Percentiles rank a stretch among this genome's conserved stretches.
Evolutionary conservation across 2,113 vertebrate species (phyloP).

Genomic region (Pterocles gutturalis): DNA sequence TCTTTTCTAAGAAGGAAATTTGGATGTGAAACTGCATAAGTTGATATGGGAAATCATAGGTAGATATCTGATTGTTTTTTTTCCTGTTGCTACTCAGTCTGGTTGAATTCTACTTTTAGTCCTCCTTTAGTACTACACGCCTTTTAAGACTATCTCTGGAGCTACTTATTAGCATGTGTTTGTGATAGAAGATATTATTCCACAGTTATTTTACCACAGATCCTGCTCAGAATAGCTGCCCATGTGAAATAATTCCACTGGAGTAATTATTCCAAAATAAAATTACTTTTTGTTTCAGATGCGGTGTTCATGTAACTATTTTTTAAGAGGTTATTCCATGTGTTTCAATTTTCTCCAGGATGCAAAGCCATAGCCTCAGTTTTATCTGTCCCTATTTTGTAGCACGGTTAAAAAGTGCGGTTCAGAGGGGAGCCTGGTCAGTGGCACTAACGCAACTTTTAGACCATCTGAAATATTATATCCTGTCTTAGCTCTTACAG

Average conservation of each 20-base stretch:
- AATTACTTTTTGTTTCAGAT: not conserved
- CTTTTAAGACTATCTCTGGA: not conserved
- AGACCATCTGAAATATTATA: not conserved
- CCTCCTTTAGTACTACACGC: not conserved
- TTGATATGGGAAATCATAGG: not conserved
- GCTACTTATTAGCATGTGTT: not conserved
- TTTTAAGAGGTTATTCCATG: not conserved
- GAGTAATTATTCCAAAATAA: not conserved
- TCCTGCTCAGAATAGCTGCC: not conserved
- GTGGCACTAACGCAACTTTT: not conserved
- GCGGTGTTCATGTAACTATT: not conserved
- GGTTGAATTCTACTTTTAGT: not conserved
- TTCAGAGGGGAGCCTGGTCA: not conserved
- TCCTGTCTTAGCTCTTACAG: not conserved
- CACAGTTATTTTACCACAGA: not conserved
- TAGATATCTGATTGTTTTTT: not conserved
- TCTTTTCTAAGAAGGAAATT: not conserved
- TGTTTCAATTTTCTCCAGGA: not conserved
- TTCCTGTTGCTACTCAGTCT: not conserved
- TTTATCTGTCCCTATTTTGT: not conserved
- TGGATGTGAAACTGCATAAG: rapidly evolving
- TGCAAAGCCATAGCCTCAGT: not conserved
- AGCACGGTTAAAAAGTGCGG: not conserved
- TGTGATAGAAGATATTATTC: not conserved
- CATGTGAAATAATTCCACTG: not conserved